Evolutionary conservation across 2,888 invertebrate species (phyloP), one percentile per base, ranked within the genome.

Genomic region (Deladenus siricidicola): DNA sequence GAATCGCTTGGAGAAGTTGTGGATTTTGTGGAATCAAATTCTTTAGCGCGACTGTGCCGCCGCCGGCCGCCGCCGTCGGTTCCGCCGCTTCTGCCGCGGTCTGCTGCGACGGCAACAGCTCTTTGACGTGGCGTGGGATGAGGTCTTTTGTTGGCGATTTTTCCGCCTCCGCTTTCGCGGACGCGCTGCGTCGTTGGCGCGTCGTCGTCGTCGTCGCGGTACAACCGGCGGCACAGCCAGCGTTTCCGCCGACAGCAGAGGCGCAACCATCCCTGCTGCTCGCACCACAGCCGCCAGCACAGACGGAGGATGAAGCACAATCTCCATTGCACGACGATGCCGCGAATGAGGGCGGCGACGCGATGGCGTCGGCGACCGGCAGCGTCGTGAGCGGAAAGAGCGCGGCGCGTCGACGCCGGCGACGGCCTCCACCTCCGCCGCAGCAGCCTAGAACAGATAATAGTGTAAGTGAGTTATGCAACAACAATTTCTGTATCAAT

Each of bases 341-440:
- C n/a, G n/a, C n/a, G n/a, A n/a, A n/a, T n/a, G n/a, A n/a, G n/a
- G n/a, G n/a, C n/a, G n/a, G 42, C 1, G 26, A 10, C 30, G 50
- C 28, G 29, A 34, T 23, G n/a, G 30, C 30, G 39, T 30, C 53
- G 10, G 39, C 19, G 28, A 34, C 23, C 4, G 53, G 53, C 23
- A 53, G 39, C 23, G 23, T 39, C 17, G 53, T 39, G 21, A 30
- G 30, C 4, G 53, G 53, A 24, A 53, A 50, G 8, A 50, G 23
- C 4, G 28, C 51, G 6, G 23, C 53, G 34, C 19, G 34, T 19
- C 19, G 19, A 19, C 39, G 29, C 24, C 24, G 29, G n/a, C 42
- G 30, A 39, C 53, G 30, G 34, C 53, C 34, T 3, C 53, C 34
- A n/a, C 53, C 53, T 21, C 53, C 53, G 39, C 53, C 47, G 47